Evolutionary conservation across 37 sponge, comb jelly and placozoan species (phyloP).

Genomic region (Cliona cf. orientalis): DNA sequence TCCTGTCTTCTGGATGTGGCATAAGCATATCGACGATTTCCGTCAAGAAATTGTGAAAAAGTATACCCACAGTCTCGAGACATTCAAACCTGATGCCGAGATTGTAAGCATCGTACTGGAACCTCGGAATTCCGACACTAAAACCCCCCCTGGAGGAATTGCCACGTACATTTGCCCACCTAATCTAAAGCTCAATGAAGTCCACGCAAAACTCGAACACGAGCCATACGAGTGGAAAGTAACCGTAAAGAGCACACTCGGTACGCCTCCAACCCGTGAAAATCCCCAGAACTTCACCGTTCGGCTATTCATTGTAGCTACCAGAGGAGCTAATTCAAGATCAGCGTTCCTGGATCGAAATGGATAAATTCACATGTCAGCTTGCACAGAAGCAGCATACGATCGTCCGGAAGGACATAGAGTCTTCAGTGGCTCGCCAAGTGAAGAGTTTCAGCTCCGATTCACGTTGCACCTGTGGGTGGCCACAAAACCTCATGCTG

Average conservation of each 20-base stretch:
- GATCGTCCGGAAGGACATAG: background rate
- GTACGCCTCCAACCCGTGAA: background rate
- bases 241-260: background rate
- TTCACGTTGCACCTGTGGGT: conserved; percentile 15
- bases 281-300: conserved; percentile 12
- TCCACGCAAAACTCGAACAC: background rate
- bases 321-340: background rate
- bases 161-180: conserved; percentile 6
- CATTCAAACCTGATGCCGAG: background rate
- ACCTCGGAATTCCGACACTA: background rate
- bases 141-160: conserved; percentile 5
- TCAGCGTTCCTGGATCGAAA: conserved; percentile 18
- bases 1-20: conserved; percentile 20
- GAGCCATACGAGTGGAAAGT: conserved; percentile 18
- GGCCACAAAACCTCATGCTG: conserved; percentile 29
- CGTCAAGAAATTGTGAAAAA: background rate
- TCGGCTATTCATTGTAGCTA: conserved; percentile 3
- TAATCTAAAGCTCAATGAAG: background rate
- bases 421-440: conserved; percentile 4
- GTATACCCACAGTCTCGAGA: background rate
- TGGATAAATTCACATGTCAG: conserved; percentile 17
- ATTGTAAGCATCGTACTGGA: background rate
- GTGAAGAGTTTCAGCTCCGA: background rate
- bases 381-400: background rate
- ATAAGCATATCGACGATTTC: conserved; percentile 14